These are phyloP conservation scores for Sepioteuthis lessoniana DNA, from an alignment of 2,888 invertebrate species.

Conservation along the genomic window DNA sequence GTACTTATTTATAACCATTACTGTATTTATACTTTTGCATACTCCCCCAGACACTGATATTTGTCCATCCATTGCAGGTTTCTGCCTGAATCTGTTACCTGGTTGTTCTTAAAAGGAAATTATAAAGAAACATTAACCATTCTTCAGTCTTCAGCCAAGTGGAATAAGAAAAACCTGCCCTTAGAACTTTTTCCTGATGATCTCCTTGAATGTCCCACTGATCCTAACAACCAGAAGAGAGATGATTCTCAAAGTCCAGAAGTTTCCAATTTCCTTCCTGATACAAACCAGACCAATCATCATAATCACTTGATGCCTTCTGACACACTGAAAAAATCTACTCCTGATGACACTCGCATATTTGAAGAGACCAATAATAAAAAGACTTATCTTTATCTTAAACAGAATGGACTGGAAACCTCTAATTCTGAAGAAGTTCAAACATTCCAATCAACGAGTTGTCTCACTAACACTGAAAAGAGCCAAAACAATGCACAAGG, in stretches of 20 bases:
- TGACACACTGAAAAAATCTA: conserved; percentile 43
- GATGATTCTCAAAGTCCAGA: neutral
- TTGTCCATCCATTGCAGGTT: conserved; percentile 49
- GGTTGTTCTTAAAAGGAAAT: conserved; percentile 64
- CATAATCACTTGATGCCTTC: neutral
- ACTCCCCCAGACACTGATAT: neutral
- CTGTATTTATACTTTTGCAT: neutral
- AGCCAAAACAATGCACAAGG: neutral
- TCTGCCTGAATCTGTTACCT: conserved; percentile 67
- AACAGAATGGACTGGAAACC: neutral
- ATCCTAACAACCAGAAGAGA: neutral
- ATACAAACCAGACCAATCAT: neutral
- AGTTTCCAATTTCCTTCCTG: neutral
- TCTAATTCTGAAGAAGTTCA: neutral
- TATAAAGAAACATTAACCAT: conserved; percentile 55
- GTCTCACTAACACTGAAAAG: neutral
- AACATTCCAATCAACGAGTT: neutral
- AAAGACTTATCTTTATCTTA: neutral
- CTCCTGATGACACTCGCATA: neutral
- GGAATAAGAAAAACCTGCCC: conserved; percentile 57
- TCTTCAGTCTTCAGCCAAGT: conserved; percentile 57
- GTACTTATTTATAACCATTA: neutral
- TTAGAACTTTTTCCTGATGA: neutral
- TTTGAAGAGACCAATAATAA: neutral
- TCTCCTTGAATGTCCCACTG: neutral